A percentile compares a stretch with the other conserved stretches of the same genome.
phyloP scores from a whole-genome alignment of 1,140 invertebrate species.

The Melanaphis sacchari region DNA sequence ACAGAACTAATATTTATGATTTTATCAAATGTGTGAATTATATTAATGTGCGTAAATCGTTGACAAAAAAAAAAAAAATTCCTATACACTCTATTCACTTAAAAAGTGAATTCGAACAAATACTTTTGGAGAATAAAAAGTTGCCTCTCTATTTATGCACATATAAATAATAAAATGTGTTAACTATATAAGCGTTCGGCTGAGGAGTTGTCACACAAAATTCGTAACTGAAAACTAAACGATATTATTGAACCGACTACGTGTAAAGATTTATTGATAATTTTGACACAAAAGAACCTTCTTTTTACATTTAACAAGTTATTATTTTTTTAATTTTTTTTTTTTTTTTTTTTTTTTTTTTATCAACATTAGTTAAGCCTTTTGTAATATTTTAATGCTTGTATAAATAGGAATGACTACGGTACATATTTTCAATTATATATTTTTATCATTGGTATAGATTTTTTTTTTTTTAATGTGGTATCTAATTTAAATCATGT shows the following conservation, averaged over 20 bases:
- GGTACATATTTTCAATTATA: neutral
- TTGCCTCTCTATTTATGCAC: neutral
- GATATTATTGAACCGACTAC: neutral
- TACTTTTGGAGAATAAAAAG: slow-evolving; percentile 15
- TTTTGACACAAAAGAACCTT: neutral
- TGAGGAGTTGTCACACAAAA: slow-evolving; percentile 18
- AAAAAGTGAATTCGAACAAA: neutral
- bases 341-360: neutral
- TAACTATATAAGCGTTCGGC: neutral
- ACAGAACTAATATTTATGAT: neutral
- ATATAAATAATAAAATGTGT: neutral
- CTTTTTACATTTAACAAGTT: neutral
- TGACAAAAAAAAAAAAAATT: neutral
- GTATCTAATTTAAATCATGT: neutral
- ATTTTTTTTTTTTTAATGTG: neutral
- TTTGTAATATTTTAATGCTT: slow-evolving; percentile 12
- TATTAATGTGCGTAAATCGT: neutral
- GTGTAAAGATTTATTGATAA: neutral
- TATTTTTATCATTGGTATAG: neutral
- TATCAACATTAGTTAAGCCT: neutral
- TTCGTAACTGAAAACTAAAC: slow-evolving; percentile 40
- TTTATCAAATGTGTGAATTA: neutral
- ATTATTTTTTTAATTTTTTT: neutral
- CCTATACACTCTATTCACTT: neutral
- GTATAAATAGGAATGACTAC: neutral